phyloP scores from a whole-genome alignment of 1,140 invertebrate genomes.

The Drosophila mayri region DNA sequence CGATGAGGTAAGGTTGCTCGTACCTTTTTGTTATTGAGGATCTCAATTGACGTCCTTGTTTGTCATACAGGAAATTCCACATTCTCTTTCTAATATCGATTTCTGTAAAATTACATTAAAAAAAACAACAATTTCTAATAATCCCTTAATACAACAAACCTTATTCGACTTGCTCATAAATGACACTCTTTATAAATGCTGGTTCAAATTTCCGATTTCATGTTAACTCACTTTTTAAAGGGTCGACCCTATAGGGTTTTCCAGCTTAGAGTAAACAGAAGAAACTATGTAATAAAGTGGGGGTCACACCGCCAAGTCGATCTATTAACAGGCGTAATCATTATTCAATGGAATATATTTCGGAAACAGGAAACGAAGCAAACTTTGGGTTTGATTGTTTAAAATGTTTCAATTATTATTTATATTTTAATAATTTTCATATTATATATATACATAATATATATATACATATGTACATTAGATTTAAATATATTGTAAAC shows the following conservation, averaged over 20 bases:
- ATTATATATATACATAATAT: too few relatives aligned
- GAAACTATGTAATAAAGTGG: constrained; percentile 8
- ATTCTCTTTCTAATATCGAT: constrained; percentile 12
- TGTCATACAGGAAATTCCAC: constrained; percentile 58
- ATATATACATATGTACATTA: too few relatives aligned
- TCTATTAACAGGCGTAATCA: background rate
- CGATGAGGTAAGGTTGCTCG: constrained; percentile 7
- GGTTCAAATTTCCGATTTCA: background rate
- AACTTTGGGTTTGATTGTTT: background rate
- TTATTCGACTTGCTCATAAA: constrained; percentile 22
- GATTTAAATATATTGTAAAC: too few relatives aligned
- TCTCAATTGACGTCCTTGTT: constrained; percentile 55
- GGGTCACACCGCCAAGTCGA: background rate
- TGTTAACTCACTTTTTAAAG: constrained; percentile 10
- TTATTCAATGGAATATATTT: background rate
- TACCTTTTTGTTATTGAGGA: constrained; percentile 7
- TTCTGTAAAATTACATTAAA: constrained; percentile 51
- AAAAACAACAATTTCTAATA: constrained; percentile 16
- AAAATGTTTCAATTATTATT: too few relatives aligned
- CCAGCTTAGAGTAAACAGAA: constrained; percentile 9
- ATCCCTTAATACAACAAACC: constrained; percentile 11
- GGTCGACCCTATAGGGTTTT: constrained; percentile 4
- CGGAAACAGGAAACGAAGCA: background rate
- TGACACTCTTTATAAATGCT: constrained; percentile 28
- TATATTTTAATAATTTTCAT: too few relatives aligned